Percentiles rank a stretch among this genome's conserved stretches.
These are phyloP conservation scores for Tetragonisca angustula DNA, from an alignment of 2,888 invertebrate species.

Conservation along the genomic window DNA sequence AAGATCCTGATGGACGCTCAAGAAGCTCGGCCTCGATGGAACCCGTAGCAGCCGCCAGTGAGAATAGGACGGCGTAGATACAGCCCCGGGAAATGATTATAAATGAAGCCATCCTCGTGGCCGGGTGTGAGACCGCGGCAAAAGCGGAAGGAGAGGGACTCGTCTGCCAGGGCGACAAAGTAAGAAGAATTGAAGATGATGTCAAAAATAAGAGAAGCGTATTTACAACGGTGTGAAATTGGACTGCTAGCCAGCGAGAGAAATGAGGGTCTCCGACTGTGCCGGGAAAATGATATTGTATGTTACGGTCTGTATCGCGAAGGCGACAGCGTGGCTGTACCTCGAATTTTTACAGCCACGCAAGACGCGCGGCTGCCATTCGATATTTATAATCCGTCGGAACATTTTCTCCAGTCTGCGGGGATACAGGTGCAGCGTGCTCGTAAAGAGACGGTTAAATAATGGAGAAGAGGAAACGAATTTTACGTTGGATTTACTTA, in stretches of 20 bases:
- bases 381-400: slow-evolving; percentile 68
- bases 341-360: slow-evolving; percentile 54
- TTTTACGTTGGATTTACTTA: slow-evolving; percentile 41
- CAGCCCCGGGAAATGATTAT: slow-evolving; percentile 82
- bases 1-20: slow-evolving; percentile 62
- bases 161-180: slow-evolving; percentile 79
- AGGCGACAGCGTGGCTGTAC: slow-evolving; percentile 51
- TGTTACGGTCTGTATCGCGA: slow-evolving; percentile 69
- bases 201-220: slow-evolving; percentile 82
- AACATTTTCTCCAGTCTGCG: slow-evolving; percentile 22
- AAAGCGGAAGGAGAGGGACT: slow-evolving; percentile 69
- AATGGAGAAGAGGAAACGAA: slow-evolving; percentile 28
- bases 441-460: slow-evolving; percentile 35
- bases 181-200: slow-evolving; percentile 83
- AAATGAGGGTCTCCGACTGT: slow-evolving; percentile 76
- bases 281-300: slow-evolving; percentile 78
- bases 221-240: slow-evolving; percentile 83
- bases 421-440: slow-evolving; percentile 29
- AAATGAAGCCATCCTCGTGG: slow-evolving; percentile 81
- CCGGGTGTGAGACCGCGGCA: slow-evolving; percentile 63
- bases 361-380: slow-evolving; percentile 59
- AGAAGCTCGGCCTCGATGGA: slow-evolving; percentile 57
- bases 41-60: neutral
- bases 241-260: slow-evolving; percentile 79
- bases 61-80: slow-evolving; percentile 65